Evolutionary conservation across 1,140 invertebrate species (phyloP), one percentile per base, ranked within the genome.

Genomic region (Drosophila ironensis): DNA sequence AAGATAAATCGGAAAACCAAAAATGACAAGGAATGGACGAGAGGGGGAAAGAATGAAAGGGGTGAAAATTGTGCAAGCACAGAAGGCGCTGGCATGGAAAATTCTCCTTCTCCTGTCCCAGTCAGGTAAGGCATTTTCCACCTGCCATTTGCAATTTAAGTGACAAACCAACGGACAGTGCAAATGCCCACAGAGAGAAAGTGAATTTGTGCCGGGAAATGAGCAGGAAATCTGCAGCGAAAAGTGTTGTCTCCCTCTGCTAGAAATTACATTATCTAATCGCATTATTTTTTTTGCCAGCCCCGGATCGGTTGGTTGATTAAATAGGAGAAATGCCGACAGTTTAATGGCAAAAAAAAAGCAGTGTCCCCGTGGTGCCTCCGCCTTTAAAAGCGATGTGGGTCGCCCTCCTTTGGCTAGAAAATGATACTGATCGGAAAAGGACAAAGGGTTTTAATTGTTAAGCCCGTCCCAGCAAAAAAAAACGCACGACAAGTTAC

Each of bases 91-190:
- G 50, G 74, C 17, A 25, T 46, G 44, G 56, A 54, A 56, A 68
- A 61, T 81, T 44, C 54, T 54, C 20, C 30, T 81, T 44, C 54
- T 54, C 20, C 30, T 61, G 41, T 7, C 11, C 14, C 24, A 11
- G 30, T 28, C 46, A 52, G 42, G 27, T 45, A 47, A 16, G 33
- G 19, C 27, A 44, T 37, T 50, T 57, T 22, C 25, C 46, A 41
- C 53, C 50, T 60, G 52, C 27, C 57, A 61, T 37, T 61, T 52
- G 17, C 38, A 53, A 44, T 77, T 66, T 66, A 78, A 73, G 73
- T 77, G 70, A 78, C 78, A 84, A 66, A 60, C 53, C 63, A 84
- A 84, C 60, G 59, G 73, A 77, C 78, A 81, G 47, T 12, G 46
- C 54, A 35, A 80, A 38, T 52, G 56, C 41, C 41, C 70, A 66